Conservation (phyloP, 2,888 invertebrate genomes). For the Synergus itoensis region DNA sequence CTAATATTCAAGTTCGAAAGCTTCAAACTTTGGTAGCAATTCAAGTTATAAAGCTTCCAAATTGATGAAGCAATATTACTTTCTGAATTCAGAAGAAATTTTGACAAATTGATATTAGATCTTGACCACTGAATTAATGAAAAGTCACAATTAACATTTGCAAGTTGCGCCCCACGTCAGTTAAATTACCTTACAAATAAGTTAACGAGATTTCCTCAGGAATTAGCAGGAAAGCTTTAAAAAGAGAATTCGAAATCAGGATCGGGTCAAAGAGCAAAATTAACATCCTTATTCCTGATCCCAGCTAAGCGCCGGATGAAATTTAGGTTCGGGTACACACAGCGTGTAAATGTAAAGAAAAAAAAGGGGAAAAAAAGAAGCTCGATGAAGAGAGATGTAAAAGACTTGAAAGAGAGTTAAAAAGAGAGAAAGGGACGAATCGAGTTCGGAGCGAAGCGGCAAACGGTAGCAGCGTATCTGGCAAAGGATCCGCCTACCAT, state of each 20-base stretch:
- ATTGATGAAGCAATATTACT: too few relatives aligned
- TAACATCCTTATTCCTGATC: constrained; percentile 50
- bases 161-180: neutral
- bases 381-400: constrained; percentile 43
- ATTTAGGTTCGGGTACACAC: constrained; percentile 52
- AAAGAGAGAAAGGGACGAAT: constrained; percentile 54
- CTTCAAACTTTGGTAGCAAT: too few relatives aligned
- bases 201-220: constrained; percentile 25
- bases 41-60: too few relatives aligned
- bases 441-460: constrained; percentile 57
- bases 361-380: neutral
- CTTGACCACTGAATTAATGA: neutral
- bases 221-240: constrained; percentile 44
- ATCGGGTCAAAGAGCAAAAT: constrained; percentile 54
- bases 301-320: constrained; percentile 53
- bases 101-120: neutral
- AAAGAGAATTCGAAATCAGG: constrained; percentile 56
- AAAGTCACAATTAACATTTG: neutral
- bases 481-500: constrained; percentile 61
- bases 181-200: neutral
- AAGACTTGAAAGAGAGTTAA: constrained; percentile 39
- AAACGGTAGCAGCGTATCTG: constrained; percentile 70
- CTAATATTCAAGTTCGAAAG: too few relatives aligned
- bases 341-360: neutral
- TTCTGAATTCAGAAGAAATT: too few relatives aligned